These are phyloP conservation scores for Meloidogyne hapla DNA, from an alignment of 1,140 invertebrate species.

Conservation along the genomic window DNA sequence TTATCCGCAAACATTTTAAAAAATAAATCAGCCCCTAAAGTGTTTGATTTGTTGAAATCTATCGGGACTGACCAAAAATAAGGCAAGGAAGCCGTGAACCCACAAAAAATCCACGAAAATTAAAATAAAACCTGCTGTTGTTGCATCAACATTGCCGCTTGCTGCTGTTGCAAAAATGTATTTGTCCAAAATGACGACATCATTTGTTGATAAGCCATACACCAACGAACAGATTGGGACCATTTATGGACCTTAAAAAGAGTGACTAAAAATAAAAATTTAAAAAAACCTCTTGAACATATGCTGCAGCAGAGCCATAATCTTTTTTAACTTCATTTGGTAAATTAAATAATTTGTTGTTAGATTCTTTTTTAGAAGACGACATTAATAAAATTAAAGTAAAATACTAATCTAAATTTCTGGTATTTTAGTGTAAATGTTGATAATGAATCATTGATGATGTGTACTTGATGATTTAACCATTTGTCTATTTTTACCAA, in stretches of 20 bases:
- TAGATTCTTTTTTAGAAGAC: not conserved
- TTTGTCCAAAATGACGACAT: not conserved
- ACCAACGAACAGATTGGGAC: conserved; percentile 10
- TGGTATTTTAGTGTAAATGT: no score
- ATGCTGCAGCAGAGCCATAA: conserved; percentile 46
- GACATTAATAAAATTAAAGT: no score
- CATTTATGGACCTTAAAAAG: conserved; percentile 33
- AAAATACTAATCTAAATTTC: no score
- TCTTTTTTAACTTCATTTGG: conserved; percentile 17
- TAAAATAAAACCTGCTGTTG: conserved; percentile 27
- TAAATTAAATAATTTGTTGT: not conserved
- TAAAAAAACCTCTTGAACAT: conserved; percentile 42
- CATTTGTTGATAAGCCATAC: conserved; percentile 41
- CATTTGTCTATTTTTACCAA: no score
- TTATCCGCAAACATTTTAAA: no score
- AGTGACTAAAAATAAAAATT: not conserved
- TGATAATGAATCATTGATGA: no score
- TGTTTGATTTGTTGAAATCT: no score
- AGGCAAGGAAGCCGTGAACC: no score
- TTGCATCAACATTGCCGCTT: conserved; percentile 8
- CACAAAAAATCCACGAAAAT: no score
- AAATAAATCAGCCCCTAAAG: no score
- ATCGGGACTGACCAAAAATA: no score
- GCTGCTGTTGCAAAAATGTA: conserved; percentile 16
- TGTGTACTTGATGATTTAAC: no score